Base-by-base conservation (phyloP, 1,140 invertebrate genomes). In the Aporrectodea caliginosa region DNA sequence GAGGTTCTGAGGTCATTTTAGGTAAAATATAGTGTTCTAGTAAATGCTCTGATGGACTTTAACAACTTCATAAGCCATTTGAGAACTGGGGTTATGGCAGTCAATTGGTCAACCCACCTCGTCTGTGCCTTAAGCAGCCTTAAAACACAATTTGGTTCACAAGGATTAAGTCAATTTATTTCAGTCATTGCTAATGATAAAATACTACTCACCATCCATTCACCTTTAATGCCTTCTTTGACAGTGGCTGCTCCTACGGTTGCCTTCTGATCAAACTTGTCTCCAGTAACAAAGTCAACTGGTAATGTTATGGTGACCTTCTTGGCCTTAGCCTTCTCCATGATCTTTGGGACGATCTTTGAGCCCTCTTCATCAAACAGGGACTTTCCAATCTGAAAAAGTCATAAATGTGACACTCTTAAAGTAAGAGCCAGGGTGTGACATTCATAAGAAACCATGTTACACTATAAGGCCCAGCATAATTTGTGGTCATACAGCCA, bases 261-360 rank as follows among this genome's bases (percentile, higher is more conserved):
- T 1, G 97, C 96, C 89, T 97, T 91, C 89, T 98, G 96, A 81
- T 93, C 94, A 90, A 99, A 99, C 86, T 98, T 97, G 86, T 98
- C 94, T 33, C 92, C 98, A 73, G 94, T 97, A 0, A 98, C 90
- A 90, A 99, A 98, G 88, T 99, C 98, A 30, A 94, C 92, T 0
- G 98, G 98, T 43, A 99, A 90, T 88, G 98, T 95, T 79, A 99
- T 92, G 85, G 96, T 92, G 0, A 99, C 97, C 87, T 94, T 93
- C 81, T 98, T 99, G 73, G 92, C 91, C 80, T 94, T 92, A 2
- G 98, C 98, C 87, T 99, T 99, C 12, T 93, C 93, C 83, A 99
- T 90, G 2, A 99, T 89, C 75, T 95, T 93, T 16, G 91, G 87
- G 0, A 99, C 94, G 83, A 99, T 98, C 89, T 97, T 96, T 0